Evolutionary conservation across 2,113 vertebrate genomes (phyloP), one percentile per base, ranked within the genome.

Genomic region (Pithys albifrons): DNA sequence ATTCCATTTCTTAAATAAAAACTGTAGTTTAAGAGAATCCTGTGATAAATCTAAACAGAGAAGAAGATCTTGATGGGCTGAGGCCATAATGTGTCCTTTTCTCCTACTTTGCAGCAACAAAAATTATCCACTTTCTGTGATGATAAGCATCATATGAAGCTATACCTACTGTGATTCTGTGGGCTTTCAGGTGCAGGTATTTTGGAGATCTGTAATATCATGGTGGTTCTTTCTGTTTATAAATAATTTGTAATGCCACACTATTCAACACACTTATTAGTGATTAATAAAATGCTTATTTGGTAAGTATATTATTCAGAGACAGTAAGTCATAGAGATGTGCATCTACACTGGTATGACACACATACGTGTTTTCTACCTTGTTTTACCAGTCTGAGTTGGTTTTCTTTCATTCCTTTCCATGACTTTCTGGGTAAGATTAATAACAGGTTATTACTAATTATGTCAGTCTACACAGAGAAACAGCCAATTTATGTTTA

Each of bases 1-100:
- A 88, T 65, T 9, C 51, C 14, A 67, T 91, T 94, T 86, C 72
- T 91, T 71, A 93, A 90, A 66, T 76, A 91, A 91, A 52, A 93
- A 70, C 35, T 67, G 51, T 28, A 35, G 35, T 88, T 85, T 85
- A 80, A 94, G 33, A 77, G 39, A 96, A 88, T 76, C 25, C 23
- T 77, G 33, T 95, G 43, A 88, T 72, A 94, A 95, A 91, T 73
- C 49, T 71, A 84, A 93, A 71, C 15, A 1, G 3, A 69, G 65
- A 65, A 80, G 19, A 69, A 18, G 75, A 55, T 33, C 37, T 62
- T 45, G 29, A 85, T 87, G 62, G 79, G 35, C 37, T 46, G 59
- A 85, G 25, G 71, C 33, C 80, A 28, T 71, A 81, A 64, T 15
- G 6, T 66, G 46, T 83, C 41, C 74, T 95, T 82, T 71, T 37